A percentile compares a stretch with the other conserved stretches of the same genome.
These are phyloP conservation scores for Sebastes wilsoni DNA, from an alignment of 2,797 vertebrate genomes.

Conservation along the genomic window DNA sequence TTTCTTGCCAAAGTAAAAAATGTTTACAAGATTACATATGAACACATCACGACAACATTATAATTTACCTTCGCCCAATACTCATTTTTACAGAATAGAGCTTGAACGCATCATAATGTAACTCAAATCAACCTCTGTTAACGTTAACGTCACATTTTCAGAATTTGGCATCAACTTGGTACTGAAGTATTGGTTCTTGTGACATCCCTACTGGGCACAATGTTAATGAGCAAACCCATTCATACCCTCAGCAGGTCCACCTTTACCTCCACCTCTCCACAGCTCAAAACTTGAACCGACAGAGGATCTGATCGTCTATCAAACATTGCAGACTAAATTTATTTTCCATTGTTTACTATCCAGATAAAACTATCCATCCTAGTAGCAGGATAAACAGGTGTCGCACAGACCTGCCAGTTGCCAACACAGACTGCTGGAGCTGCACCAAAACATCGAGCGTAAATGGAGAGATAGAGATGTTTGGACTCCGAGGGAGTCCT, in stretches of 20 bases:
- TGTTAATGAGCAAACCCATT: conserved; percentile 7
- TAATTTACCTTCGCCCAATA: too few relatives aligned
- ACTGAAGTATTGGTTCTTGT: too few relatives aligned
- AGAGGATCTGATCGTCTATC: background rate
- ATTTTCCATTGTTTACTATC: background rate
- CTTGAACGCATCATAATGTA: too few relatives aligned
- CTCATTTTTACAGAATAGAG: too few relatives aligned
- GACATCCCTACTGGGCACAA: background rate
- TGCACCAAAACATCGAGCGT: conserved; percentile 9
- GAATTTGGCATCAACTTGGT: too few relatives aligned
- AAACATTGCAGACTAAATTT: background rate
- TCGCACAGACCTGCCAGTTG: conserved; percentile 7
- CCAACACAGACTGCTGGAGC: conserved; percentile 12
- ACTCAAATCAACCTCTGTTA: too few relatives aligned
- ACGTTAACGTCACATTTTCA: too few relatives aligned
- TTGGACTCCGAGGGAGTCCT: conserved; percentile 71
- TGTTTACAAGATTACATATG: too few relatives aligned
- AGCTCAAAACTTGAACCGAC: background rate
- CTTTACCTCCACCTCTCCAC: background rate
- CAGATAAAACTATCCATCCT: background rate
- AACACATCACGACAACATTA: too few relatives aligned
- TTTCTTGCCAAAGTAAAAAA: too few relatives aligned
- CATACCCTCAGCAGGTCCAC: background rate
- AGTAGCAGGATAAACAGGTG: background rate
- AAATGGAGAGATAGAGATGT: conserved; percentile 75